Evolutionary conservation across 2,888 invertebrate genomes (phyloP).

Genomic region (Chrysomela aeneicollis): DNA sequence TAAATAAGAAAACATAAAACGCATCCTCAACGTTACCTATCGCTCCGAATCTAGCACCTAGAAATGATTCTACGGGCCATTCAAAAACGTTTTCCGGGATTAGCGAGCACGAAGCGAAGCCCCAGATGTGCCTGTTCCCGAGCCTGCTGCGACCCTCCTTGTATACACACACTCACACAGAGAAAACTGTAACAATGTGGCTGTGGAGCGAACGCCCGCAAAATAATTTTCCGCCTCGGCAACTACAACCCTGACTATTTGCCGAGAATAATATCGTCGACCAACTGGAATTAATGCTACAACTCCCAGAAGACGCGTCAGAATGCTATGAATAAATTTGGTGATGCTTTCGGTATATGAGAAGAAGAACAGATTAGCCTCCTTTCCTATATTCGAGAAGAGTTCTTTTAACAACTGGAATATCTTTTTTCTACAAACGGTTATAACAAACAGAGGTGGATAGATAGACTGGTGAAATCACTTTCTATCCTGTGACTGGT

Average conservation of each 20-base stretch:
- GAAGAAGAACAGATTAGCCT: too few relatives aligned
- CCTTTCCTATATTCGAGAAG: too few relatives aligned
- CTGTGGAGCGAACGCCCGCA: conserved; percentile 58
- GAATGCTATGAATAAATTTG: conserved; percentile 10
- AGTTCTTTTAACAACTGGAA: too few relatives aligned
- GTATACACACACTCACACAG: conserved; percentile 12
- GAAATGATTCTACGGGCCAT: conserved; percentile 14
- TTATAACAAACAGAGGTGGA: too few relatives aligned
- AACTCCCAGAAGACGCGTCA: conserved; percentile 39
- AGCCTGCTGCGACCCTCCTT: conserved; percentile 25
- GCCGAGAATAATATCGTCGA: conserved; percentile 57
- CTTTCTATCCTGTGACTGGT: too few relatives aligned
- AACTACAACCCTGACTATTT: conserved; percentile 56
- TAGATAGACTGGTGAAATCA: too few relatives aligned
- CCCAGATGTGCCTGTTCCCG: conserved; percentile 41
- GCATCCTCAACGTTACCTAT: too few relatives aligned
- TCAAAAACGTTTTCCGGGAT: conserved; percentile 41
- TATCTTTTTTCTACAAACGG: too few relatives aligned
- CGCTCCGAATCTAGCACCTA: not conserved
- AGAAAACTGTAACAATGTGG: conserved; percentile 54
- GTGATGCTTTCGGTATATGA: not conserved
- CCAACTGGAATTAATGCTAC: conserved; percentile 56
- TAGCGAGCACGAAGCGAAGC: conserved; percentile 24
- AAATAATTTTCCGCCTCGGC: conserved; percentile 59
- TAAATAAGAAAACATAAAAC: too few relatives aligned